Evolutionary conservation across 2,113 vertebrate species (phyloP).

Genomic region (Brachyhypopomus occidentalis): DNA sequence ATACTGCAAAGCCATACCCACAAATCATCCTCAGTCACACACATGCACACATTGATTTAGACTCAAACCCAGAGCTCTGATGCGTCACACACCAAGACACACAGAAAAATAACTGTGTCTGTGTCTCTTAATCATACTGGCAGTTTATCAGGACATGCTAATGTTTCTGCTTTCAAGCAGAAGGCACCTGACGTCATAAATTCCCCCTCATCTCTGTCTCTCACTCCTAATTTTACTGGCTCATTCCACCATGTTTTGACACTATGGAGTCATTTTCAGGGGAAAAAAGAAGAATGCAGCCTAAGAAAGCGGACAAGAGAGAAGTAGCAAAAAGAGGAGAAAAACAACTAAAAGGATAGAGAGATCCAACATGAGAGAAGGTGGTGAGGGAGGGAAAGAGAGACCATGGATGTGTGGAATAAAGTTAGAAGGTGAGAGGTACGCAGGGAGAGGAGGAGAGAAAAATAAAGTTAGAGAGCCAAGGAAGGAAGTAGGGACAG

Average conservation of each 20-base stretch:
- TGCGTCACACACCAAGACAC: constrained; percentile 14
- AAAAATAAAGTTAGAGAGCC: not conserved
- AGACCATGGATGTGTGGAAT: not conserved
- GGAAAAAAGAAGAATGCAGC: constrained; percentile 15
- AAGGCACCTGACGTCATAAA: constrained; percentile 37
- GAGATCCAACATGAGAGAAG: not conserved
- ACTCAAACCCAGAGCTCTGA: constrained; percentile 9
- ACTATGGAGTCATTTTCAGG: constrained; percentile 6
- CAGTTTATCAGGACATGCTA: constrained; percentile 40
- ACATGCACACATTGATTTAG: constrained; percentile 25
- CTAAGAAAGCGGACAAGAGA: no score
- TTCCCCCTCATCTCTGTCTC: constrained; percentile 27
- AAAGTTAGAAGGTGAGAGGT: not conserved
- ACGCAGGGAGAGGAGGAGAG: not conserved
- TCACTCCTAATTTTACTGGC: constrained; percentile 22
- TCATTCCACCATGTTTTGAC: constrained; percentile 35
- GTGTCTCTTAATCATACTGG: constrained; percentile 24
- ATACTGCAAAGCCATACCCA: not conserved
- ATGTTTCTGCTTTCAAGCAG: constrained; percentile 45
- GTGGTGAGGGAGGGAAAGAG: not conserved
- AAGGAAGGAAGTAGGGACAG: not conserved
- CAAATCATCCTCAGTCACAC: constrained; percentile 7
- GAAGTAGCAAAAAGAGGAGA: not conserved
- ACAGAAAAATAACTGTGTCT: constrained; percentile 28
- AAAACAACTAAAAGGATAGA: no score